Evolutionary conservation across 1,140 invertebrate genomes (phyloP), one percentile per base, ranked within the genome.

Genomic region (Bombus turneri): DNA sequence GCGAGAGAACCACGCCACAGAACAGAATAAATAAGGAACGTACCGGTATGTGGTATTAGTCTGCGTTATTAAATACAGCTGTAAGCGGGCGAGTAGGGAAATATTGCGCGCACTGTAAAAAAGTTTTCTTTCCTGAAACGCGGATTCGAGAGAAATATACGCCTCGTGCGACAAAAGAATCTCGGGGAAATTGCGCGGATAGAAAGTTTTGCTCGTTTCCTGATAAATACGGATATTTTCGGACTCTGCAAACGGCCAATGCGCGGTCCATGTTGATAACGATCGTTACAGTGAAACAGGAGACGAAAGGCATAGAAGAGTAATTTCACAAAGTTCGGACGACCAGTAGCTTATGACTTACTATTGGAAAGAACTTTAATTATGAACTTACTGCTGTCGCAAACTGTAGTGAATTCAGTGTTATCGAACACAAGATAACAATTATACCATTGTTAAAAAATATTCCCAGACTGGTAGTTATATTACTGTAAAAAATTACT

Each of bases 41-140:
- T 59, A 68, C 28, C 28, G 62, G 37, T 37, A 25, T n/a, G 25
- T 28, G 76, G 53, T 47, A 72, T 79, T 79, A 43, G 83, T 71
- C 47, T 43, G 47, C 66, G 76, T 85, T 79, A 84, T 79, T 73
- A 43, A 85, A 72, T 85, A 59, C 71, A 84, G 25, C 43, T 74
- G 39, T 53, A 53, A 53, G 47, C 22, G 22, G 28, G 13, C 59
- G 34, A 10, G 37, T 41, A 34, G 31, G 13, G 8, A 53, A 72
- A 71, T 41, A n/a, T 81, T 22, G n/a, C 71, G 6, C 22, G 6
- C 22, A 3, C 6, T 31, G 25, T 62, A 66, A 28, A 76, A 76
- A 39, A 68, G 22, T 47, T 34, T 47, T 41, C 34, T 34, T 34
- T 39, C 43, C 62, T 3, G 57, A 47, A 75, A 66, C 37, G 18